Evolutionary conservation across 2,797 vertebrate species (phyloP), one percentile per base, ranked within the genome.

Genomic region (Halcyon smyrnensis): DNA sequence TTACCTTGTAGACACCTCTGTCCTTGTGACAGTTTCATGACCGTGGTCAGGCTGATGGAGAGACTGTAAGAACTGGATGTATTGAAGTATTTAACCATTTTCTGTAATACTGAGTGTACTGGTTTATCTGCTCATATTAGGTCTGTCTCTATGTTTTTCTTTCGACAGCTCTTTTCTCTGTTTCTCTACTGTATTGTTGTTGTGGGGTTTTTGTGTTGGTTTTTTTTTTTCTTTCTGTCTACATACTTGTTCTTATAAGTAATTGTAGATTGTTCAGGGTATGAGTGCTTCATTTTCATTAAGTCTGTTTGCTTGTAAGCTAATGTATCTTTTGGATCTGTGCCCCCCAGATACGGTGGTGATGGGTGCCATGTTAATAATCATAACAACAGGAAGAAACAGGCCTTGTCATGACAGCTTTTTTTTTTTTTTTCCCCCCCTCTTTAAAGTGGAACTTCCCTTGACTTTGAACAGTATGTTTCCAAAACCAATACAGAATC

Each of bases 281-380:
- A 23, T 1, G 28, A 43, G 53, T 57, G 23, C 53, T 90, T 89
- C 34, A 11, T 80, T 94, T 87, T 79, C 54, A 78, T 1, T 86
- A 50, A 41, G 54, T 37, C 36, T 60, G 23, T 59, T 90, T 62
- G 59, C 67, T 88, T 82, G 36, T 77, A 64, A 67, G 19, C 36
- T 74, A 4, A 8, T 19, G 20, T 62, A 36, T 62, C 37, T 92
- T 67, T 91, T 77, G 70, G 51, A 59, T 87, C 62, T 82, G 53
- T 92, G 81, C 64, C 81, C 56, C 63, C 23, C 62, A 68, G 81
- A 50, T 81, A 84, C 2, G 15, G 41, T 84, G 51, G 43, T 92
- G 86, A 87, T 82, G 62, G 75, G 64, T 95, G 60, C 79, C 76
- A 45, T 12, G 34, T 88, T 89, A 86, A 89, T 81, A 59, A 87